Base-by-base conservation (phyloP, 1,140 invertebrate species). In the Heterodera schachtii region DNA sequence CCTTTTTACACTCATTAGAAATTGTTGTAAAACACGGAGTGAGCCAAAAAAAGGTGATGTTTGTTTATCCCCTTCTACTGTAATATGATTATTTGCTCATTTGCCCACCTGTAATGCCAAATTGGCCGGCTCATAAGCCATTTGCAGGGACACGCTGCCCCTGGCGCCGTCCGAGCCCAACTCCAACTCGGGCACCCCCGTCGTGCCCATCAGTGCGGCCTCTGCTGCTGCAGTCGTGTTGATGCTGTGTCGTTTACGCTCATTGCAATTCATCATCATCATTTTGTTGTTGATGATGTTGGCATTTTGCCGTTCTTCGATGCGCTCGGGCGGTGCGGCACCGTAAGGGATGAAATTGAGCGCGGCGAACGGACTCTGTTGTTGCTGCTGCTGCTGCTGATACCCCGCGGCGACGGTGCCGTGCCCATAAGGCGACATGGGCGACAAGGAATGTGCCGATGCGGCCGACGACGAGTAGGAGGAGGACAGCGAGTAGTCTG, bases 71-170 rank as follows among this genome's bases (percentile, higher is more conserved):
- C 31, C 31, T 31, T 31, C 31, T 31, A n/a, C 31, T 31, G 31
- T 31, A 31, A 31, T 31, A 31, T 31, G 0, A 31, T 31, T 31
- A 31, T 31, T 31, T 31, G 31, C 31, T 31, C 31, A 31, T 31
- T 31, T 31, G 31, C 1, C 31, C 31, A 84, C 84, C 66, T 85
- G 84, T n/a, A 85, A 66, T 9, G 85, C 84, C 73, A 46, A 57
- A 74, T 64, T 79, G 49, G 52, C 69, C 3, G 47, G 44, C 21
- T 85, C 84, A 69, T 86, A 85, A 2, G 82, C 44, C 46, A 85
- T 64, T 19, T 75, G 67, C 5, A 85, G 66, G 3, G 84, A 87
- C 3, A 85, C 73, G 57, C 69, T 75, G 13, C 84, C 84, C 52
- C 86, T 64, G 31, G 43, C 64, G 13, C 49, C 21, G 9, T 64